These are phyloP conservation scores for Artemia sp. DNA, from an alignment of 2,888 invertebrate genomes.

Conservation along the genomic window DNA sequence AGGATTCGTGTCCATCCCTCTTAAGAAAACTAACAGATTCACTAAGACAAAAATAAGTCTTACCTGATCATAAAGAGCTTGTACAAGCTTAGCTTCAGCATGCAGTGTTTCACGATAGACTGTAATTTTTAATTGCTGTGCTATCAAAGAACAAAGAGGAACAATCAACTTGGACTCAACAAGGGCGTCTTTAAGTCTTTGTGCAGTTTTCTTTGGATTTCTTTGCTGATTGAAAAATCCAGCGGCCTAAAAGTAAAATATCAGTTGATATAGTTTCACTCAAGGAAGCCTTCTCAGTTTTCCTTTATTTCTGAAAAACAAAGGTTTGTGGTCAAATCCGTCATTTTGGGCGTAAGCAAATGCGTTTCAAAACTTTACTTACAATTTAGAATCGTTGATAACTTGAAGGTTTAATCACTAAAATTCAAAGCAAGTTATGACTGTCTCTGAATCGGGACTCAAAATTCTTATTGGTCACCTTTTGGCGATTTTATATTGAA, in stretches of 20 bases:
- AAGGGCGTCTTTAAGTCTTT: constrained; percentile 82
- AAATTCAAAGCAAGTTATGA: too few species aligned
- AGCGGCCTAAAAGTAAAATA: constrained; percentile 44
- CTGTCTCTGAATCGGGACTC: too few species aligned
- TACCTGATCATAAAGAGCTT: constrained; percentile 47
- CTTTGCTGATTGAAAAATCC: constrained; percentile 93
- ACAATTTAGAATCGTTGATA: too few species aligned
- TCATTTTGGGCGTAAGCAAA: too few species aligned
- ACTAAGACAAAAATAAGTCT: constrained; percentile 17
- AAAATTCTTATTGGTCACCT: too few species aligned
- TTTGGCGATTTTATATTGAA: too few species aligned
- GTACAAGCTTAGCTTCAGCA: constrained; percentile 73
- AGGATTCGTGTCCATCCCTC: too few species aligned
- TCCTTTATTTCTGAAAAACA: background rate
- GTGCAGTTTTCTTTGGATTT: constrained; percentile 87
- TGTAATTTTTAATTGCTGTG: constrained; percentile 91
- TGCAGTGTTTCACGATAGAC: constrained; percentile 65
- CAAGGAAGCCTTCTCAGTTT: background rate
- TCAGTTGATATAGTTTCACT: constrained; percentile 19
- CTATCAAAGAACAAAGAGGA: constrained; percentile 78
- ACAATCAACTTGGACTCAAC: constrained; percentile 83
- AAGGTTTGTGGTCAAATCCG: too few species aligned
- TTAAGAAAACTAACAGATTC: too few species aligned
- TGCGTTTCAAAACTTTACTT: too few species aligned
- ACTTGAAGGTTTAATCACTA: too few species aligned